Conservation (phyloP, 2,113 vertebrate genomes). For the Origma solitaria region DNA sequence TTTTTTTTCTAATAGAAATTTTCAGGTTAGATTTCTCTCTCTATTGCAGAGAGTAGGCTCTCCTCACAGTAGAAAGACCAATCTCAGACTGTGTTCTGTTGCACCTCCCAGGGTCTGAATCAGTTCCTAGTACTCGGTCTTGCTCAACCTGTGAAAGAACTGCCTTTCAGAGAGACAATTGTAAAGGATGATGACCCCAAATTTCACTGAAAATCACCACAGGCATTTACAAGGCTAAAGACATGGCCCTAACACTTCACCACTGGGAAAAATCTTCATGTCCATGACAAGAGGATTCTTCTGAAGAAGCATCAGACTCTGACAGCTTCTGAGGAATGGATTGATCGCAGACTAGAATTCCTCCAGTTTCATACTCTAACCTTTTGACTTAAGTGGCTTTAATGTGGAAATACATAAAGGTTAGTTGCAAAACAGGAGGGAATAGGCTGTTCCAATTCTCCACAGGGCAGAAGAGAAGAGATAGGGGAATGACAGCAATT, state of each 20-base stretch:
- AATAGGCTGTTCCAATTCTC: neutral
- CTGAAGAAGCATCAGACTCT: neutral
- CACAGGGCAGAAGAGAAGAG: neutral
- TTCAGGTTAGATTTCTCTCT: neutral
- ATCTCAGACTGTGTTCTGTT: neutral
- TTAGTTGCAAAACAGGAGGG: neutral
- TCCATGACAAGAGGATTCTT: neutral
- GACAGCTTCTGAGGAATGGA: neutral
- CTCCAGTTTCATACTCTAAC: neutral
- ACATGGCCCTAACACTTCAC: neutral
- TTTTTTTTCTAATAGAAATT: neutral
- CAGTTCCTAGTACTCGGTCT: neutral
- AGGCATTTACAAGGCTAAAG: neutral
- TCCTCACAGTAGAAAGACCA: neutral
- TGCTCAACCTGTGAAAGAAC: neutral
- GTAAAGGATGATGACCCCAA: neutral
- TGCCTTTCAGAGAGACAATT: neutral
- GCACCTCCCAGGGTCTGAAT: neutral
- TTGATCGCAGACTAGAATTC: neutral
- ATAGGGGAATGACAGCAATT: neutral
- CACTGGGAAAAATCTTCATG: neutral
- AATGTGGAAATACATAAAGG: neutral
- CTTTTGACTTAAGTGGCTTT: neutral
- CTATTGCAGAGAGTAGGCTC: neutral
- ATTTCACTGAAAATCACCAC: neutral